Conservation (phyloP, 1,140 invertebrate species). For the Tachypleus tridentatus region DNA sequence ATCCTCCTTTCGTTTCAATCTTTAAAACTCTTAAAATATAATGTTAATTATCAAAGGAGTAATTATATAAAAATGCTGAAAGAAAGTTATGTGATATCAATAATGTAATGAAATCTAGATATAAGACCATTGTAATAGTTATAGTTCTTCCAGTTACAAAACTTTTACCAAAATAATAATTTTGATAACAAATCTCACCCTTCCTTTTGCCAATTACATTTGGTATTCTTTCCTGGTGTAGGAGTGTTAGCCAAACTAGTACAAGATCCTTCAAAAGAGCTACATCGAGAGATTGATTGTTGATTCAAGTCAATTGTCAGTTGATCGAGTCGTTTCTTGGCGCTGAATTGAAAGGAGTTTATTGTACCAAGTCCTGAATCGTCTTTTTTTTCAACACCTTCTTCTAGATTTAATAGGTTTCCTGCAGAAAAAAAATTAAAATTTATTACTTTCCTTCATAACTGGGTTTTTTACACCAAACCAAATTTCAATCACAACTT, state of each 20-base stretch:
- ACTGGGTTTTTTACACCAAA: no score
- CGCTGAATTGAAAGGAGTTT: no score
- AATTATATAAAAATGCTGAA: not conserved
- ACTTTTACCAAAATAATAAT: conserved; percentile 10
- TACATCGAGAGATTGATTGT: conserved; percentile 14
- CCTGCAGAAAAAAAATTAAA: no score
- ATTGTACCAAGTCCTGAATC: no score
- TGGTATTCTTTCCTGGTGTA: not conserved
- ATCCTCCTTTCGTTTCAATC: no score
- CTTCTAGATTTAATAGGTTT: no score
- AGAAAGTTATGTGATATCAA: not conserved
- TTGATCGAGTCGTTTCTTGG: not conserved
- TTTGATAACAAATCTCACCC: conserved; percentile 13
- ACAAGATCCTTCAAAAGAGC: conserved; percentile 19
- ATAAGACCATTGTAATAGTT: not conserved
- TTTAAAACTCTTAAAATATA: not conserved
- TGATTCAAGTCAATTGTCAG: conserved; percentile 13
- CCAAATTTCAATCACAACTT: no score
- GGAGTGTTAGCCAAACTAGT: conserved; percentile 17
- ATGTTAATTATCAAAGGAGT: not conserved
- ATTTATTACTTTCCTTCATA: no score
- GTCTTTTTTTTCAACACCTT: no score
- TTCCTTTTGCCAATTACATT: conserved; percentile 4
- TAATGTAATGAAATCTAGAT: not conserved
- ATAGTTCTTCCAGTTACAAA: not conserved